Evolutionary conservation across 2,888 invertebrate genomes (phyloP).

Genomic region (Metacarcinus magister): DNA sequence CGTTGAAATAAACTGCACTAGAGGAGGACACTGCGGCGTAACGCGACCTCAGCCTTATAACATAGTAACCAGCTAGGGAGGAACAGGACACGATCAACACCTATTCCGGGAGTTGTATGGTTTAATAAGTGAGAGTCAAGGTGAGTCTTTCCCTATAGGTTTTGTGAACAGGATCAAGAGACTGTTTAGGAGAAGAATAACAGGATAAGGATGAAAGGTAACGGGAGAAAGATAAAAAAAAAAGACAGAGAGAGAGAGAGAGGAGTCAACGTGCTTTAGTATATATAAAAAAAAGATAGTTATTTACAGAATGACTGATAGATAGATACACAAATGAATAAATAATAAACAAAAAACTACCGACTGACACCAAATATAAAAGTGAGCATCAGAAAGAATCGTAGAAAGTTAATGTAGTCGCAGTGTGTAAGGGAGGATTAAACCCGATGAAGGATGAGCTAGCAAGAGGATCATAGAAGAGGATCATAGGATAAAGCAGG

Average conservation of each 20-base stretch:
- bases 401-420: not conserved
- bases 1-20: not conserved
- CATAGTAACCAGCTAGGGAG: not conserved
- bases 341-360: too few species aligned
- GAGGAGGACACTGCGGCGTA: not conserved
- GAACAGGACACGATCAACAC: not conserved
- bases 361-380: not conserved
- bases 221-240: too few species aligned
- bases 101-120: not conserved
- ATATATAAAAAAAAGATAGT: too few species aligned
- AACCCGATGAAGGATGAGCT: not conserved
- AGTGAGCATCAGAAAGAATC: not conserved
- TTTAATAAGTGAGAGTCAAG: not conserved
- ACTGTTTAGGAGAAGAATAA: too few species aligned
- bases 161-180: too few species aligned
- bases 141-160: too few species aligned
- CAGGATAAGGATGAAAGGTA: too few species aligned
- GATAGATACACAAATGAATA: too few species aligned
- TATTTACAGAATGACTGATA: too few species aligned
- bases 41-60: not conserved
- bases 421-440: not conserved
- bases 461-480: not conserved
- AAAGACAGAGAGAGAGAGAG: too few species aligned
- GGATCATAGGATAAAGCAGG: not conserved
- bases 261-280: too few species aligned